A percentile compares a stretch with the other conserved stretches of the same genome.
Evolutionary conservation across 1,140 invertebrate species (phyloP).

Genomic region (Orius laevigatus): DNA sequence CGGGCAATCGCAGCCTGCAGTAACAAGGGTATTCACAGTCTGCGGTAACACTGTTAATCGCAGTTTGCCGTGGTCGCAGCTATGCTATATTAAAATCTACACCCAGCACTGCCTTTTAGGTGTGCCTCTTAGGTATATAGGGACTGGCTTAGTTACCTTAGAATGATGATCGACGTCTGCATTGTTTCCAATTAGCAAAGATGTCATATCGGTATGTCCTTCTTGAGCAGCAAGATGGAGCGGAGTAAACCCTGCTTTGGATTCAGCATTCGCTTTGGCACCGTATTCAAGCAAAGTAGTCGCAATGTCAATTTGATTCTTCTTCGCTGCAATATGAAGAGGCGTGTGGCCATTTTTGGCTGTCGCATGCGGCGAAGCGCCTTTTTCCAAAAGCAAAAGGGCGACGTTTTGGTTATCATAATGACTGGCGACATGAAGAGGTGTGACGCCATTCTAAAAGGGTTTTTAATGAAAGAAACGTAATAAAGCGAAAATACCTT

Average conservation of each 20-base stretch:
- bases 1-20: no score
- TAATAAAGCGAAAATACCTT: conserved; percentile 37
- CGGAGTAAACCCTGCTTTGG: conserved; percentile 80
- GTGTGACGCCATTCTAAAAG: conserved; percentile 80
- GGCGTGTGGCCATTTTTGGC: conserved; percentile 98
- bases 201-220: conserved; percentile 82
- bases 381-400: conserved; percentile 76
- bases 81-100: no score
- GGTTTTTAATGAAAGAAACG: not conserved
- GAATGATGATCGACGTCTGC: conserved; percentile 74
- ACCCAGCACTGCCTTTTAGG: no score
- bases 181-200: conserved; percentile 72
- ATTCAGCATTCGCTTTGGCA: conserved; percentile 71
- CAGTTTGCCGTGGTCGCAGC: no score
- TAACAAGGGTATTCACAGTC: no score
- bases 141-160: conserved; percentile 37
- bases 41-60: no score
- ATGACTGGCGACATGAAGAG: conserved; percentile 92
- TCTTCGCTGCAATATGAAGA: conserved; percentile 93
- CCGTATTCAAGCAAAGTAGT: conserved; percentile 86
- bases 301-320: conserved; percentile 92
- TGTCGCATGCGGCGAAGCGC: conserved; percentile 83
- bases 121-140: no score
- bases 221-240: conserved; percentile 89
- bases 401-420: conserved; percentile 93